Percentiles rank a stretch among this genome's conserved stretches.
Evolutionary conservation across 1,140 invertebrate species (phyloP).

Genomic region (Eciton burchellii): DNA sequence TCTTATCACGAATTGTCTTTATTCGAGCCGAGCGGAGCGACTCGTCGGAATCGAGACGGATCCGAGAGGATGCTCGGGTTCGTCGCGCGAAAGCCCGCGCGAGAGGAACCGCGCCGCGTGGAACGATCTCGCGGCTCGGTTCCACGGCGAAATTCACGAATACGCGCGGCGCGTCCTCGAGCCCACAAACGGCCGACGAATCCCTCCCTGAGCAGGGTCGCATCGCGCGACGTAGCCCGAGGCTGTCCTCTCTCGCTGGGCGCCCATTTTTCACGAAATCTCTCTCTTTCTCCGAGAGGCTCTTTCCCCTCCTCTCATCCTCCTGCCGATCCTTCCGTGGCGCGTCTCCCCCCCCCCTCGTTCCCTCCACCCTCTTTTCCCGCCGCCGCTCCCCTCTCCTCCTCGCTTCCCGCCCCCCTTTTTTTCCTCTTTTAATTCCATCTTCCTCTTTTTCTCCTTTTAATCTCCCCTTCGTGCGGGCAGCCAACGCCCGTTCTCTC

Average conservation of each 20-base stretch:
- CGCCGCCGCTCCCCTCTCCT: conserved; percentile 6
- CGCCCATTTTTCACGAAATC: conserved; percentile 84
- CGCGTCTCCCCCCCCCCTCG: conserved; percentile 13
- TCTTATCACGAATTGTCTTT: conserved; percentile 60
- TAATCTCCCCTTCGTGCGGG: conserved; percentile 74
- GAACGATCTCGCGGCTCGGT: conserved; percentile 19
- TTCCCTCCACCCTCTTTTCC: conserved; percentile 39
- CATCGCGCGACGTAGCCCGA: conserved; percentile 79
- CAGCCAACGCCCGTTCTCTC: conserved; percentile 66
- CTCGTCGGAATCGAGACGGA: neutral
- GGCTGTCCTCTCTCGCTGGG: conserved; percentile 82
- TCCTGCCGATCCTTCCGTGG: conserved; percentile 2
- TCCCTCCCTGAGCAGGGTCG: conserved; percentile 81
- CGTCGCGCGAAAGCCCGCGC: no score
- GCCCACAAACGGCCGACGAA: conserved; percentile 59
- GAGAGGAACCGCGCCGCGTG: neutral
- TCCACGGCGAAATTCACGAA: neutral
- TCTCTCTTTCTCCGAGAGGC: conserved; percentile 60
- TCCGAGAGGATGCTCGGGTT: neutral
- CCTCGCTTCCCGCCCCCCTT: conserved; percentile 58
- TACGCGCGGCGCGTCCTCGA: neutral
- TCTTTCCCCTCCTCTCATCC: conserved; percentile 47
- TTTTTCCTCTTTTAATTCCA: conserved; percentile 82
- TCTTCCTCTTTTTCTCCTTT: conserved; percentile 78
- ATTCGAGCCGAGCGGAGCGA: conserved; percentile 25